Evolutionary conservation across 2,113 vertebrate species (phyloP), one percentile per base, ranked within the genome.

Genomic region (Cettia cetti): DNA sequence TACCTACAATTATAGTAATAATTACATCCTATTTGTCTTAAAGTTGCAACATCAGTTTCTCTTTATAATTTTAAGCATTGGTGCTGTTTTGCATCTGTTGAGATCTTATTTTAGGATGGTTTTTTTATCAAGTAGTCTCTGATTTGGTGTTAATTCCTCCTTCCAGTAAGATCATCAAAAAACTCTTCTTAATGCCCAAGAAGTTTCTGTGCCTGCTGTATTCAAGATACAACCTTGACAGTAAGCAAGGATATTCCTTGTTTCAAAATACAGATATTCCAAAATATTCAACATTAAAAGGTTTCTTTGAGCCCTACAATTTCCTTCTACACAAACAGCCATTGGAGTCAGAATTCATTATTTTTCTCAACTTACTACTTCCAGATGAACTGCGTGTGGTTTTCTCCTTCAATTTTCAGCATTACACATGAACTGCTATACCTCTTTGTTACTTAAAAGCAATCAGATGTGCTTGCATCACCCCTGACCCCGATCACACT

Each of bases 261-360:
- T 77, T 89, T 91, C 65, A 82, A 75, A 94, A 68, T 19, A 24
- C 26, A 14, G 7, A 47, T 76, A 64, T 56, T 75, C 57, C 10
- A 56, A 50, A 78, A 44, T 88, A 39, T 86, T 89, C 37, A 44
- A 5, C 7, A 1, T 33, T 20, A 39, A 56, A 35, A 47, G 40
- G 3, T 57, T 24, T 71, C 69, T 75, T 71, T 54, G 50, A 85
- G n/a, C 9, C 4, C 3, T 35, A 4, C 80, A 15, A 87, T 72
- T 87, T 95, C 4, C 50, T 87, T 66, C 66, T 64, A 33, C 4
- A 26, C 31, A 75, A 70, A 45, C 14, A 69, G 3, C 3, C 3
- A 1, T 0, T 63, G 30, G 16, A 72, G 18, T 78, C 31, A 87
- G 24, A 60, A 45, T 42, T 84, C 0, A 0, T 60, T 68, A 37